Base-by-base conservation (phyloP, 92 coral and sea anemone species). In the Pocillopora meandrina region DNA sequence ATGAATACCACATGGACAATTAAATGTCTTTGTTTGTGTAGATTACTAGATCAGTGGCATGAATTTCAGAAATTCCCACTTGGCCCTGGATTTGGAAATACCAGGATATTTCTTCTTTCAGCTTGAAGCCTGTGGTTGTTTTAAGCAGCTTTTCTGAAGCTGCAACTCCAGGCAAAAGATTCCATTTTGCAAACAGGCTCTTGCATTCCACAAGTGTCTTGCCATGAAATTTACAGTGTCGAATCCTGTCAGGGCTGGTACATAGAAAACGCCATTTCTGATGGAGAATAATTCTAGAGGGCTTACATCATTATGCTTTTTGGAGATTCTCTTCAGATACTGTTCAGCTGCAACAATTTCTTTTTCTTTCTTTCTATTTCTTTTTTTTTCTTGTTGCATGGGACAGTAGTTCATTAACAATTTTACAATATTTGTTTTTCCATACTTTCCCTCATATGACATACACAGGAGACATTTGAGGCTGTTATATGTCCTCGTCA, bases 381-480 rank as follows among this genome's bases (percentile, higher is more conserved):
- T 88, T 72, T 70, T 58, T 92, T 63, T 81, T 61, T 70, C 75
- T 17, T 71, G 61, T 63, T 71, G 72, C 64, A 91, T 74, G 23
- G 92, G 92, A 65, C 88, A 65, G 68, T 88, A 88, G 59, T 88
- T 88, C 83, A 91, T 75, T 17, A 91, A 74, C 36, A 84, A 71
- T 84, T 91, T 88, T 19, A 91, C 75, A 70, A 86, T 91, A 67
- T 85, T 88, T 60, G 82, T 19, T 67, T 84, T 84, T 91, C 86
- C 56, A 91, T 91, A 16, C 65, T 57, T 62, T 84, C 92, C 31
- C 77, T 58, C 42, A 91, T 63, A 62, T 91, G 91, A 76, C 94
- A 91, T 64, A 78, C 65, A 63, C 49, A 9, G 52, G 63, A 78
- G 61, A 78, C 20, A 72, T 78, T 78, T 19, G 82, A 78, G 26